These are phyloP conservation scores for Anisognathus igniventris DNA, from an alignment of 2,797 vertebrate species.

Conservation along the genomic window DNA sequence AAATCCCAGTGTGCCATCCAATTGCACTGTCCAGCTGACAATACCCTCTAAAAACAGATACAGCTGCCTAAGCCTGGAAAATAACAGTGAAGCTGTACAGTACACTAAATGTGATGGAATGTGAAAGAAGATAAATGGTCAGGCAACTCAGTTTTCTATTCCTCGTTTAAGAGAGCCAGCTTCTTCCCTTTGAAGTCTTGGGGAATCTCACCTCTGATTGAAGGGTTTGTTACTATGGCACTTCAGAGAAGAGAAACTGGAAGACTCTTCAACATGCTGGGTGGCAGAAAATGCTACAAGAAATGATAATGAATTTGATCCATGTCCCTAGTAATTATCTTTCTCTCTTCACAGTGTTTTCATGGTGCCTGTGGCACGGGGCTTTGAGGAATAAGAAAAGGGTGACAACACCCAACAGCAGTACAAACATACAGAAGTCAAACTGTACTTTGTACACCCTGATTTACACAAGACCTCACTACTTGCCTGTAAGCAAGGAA, in stretches of 20 bases:
- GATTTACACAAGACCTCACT: conserved; percentile 16
- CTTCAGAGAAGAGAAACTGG: conserved; percentile 44
- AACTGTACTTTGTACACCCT: conserved; percentile 20
- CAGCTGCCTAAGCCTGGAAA: background rate
- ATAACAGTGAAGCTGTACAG: background rate
- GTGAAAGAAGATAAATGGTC: conserved; percentile 15
- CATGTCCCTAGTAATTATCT: background rate
- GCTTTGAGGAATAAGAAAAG: background rate
- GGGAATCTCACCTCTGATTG: background rate
- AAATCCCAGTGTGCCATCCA: background rate
- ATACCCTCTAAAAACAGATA: background rate
- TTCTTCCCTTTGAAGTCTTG: background rate
- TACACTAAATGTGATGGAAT: conserved; percentile 27
- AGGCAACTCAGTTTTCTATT: conserved; percentile 19
- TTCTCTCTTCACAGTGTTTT: conserved; percentile 54
- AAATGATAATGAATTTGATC: conserved; percentile 8
- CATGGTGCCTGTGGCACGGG: background rate
- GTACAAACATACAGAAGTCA: background rate
- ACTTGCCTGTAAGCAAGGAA: conserved; percentile 41
- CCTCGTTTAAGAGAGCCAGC: background rate
- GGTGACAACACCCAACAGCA: conserved; percentile 1
- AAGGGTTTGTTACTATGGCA: conserved; percentile 47
- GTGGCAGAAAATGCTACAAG: background rate
- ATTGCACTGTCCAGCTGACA: background rate
- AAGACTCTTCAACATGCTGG: conserved; percentile 16